Evolutionary conservation across 2,113 vertebrate genomes (phyloP), one percentile per base, ranked within the genome.

Genomic region (Indicator maculatus): DNA sequence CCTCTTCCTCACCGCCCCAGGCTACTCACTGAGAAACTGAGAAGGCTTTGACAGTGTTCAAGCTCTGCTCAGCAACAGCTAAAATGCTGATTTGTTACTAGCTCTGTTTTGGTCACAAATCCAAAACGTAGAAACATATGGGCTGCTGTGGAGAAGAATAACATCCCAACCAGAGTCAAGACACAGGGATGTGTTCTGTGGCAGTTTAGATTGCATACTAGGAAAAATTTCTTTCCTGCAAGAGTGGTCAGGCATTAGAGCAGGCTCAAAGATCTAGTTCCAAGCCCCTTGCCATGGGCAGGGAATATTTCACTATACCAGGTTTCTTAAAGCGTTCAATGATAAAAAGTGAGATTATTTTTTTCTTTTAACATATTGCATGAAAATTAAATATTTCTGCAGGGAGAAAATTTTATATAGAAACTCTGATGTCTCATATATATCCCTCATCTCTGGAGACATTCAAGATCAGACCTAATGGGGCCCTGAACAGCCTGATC

Each of bases 1-100:
- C 19, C 19, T 33, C 44, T 24, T 70, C 38, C 18, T 15, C 24
- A 52, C 2, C 10, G 13, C 19, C 36, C 36, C 8, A 50, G 15
- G 3, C 19, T 27, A 19, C 66, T 50, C 0, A 0, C 26, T 64
- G n/a, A 47, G 26, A 55, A 55, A 55, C 26, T 28, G 7, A 26
- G 56, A 15, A 41, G 7, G 7, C 11, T 60, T 31, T 71, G 33
- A n/a, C 17, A 9, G 50, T 52, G 17, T 31, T 31, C 18, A 30
- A 64, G 12, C 19, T 44, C 45, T 63, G 13, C 6, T 59, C 41
- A 72, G 8, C n/a, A 75, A 20, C 9, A 83, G 26, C 8, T 47
- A 8, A 67, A 75, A 41, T 17, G 38, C 1, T 41, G 12, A 17
- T 59, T 5, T 26, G 12, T 38, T 44, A 55, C 53, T 28, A 55